Conservation (phyloP, 1,140 invertebrate genomes). For the Tenebrio molitor region DNA sequence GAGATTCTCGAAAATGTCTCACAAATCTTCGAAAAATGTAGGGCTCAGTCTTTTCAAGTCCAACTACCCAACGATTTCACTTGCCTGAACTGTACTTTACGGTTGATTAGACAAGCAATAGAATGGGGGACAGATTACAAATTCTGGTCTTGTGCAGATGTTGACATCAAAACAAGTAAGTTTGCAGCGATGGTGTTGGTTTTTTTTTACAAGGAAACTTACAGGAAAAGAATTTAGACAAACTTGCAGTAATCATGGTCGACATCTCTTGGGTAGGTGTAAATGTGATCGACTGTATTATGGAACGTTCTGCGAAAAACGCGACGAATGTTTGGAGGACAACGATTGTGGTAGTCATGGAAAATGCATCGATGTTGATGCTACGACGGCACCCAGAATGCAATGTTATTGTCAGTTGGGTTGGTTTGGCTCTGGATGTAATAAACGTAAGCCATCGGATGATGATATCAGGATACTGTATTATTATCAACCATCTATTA, state of each 20-base stretch:
- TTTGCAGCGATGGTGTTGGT: slow-evolving; percentile 1
- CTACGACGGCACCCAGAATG: slow-evolving; percentile 83
- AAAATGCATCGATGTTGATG: slow-evolving; percentile 83
- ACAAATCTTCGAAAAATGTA: slow-evolving; percentile 64
- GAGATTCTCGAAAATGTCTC: neutral
- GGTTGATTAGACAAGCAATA: slow-evolving; percentile 87
- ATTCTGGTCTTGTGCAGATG: slow-evolving; percentile 97
- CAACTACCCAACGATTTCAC: slow-evolving; percentile 85
- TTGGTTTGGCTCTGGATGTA: slow-evolving; percentile 86
- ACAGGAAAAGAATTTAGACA: slow-evolving; percentile 81
- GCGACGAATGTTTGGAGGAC: slow-evolving; percentile 86
- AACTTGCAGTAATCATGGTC: slow-evolving; percentile 86
- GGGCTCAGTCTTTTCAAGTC: slow-evolving; percentile 85
- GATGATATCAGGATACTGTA: too few species aligned
- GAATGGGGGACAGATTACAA: slow-evolving; percentile 89
- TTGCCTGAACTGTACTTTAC: slow-evolving; percentile 91
- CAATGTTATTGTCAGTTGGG: slow-evolving; percentile 92
- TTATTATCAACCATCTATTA: neutral
- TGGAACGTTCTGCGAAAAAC: slow-evolving; percentile 86
- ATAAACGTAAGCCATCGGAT: slow-evolving; percentile 77
- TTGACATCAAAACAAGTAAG: slow-evolving; percentile 82
- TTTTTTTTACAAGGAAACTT: slow-evolving; percentile 41
- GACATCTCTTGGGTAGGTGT: slow-evolving; percentile 81
- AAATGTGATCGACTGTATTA: slow-evolving; percentile 87
- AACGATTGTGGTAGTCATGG: slow-evolving; percentile 88